A percentile compares a stretch with the other conserved stretches of the same genome.
These are phyloP conservation scores for Palythoa caribaeorum DNA, from an alignment of 92 coral and sea anemone genomes.

Conservation along the genomic window DNA sequence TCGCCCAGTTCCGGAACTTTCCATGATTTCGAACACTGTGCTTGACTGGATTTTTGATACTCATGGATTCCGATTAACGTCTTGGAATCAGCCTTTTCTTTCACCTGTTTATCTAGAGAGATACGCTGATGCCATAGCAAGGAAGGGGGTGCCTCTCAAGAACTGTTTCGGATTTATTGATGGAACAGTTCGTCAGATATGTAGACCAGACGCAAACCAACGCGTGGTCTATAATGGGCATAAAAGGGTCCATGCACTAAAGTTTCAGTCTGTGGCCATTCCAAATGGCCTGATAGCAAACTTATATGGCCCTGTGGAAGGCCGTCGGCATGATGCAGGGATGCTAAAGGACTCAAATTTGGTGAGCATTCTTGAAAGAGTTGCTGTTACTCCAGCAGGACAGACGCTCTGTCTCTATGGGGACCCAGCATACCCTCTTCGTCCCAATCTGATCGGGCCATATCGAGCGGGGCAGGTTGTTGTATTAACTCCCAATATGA, in stretches of 20 bases:
- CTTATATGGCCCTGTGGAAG: constrained; percentile 45
- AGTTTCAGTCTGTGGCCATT: constrained; percentile 35
- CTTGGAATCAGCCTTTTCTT: constrained; percentile 71
- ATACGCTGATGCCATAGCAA: constrained; percentile 57
- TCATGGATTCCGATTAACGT: constrained; percentile 60
- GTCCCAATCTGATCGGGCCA: too few species aligned
- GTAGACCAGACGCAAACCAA: constrained; percentile 67
- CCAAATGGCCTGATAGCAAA: constrained; percentile 41
- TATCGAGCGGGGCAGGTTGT: too few species aligned
- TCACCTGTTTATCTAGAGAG: constrained; percentile 47
- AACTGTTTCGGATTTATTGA: constrained; percentile 55
- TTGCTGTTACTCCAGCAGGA: too few species aligned
- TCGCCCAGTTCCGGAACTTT: constrained; percentile 70
- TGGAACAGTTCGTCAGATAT: constrained; percentile 58
- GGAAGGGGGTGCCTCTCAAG: constrained; percentile 52
- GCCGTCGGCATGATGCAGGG: too few species aligned
- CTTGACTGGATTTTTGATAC: constrained; percentile 66
- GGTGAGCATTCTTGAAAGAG: too few species aligned
- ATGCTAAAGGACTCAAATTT: neutral
- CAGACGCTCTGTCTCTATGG: too few species aligned
- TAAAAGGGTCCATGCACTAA: constrained; percentile 25
- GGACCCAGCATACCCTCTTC: too few species aligned
- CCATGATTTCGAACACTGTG: constrained; percentile 64
- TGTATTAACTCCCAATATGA: too few species aligned
- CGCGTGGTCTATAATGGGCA: constrained; percentile 37